Evolutionary conservation across 2,888 invertebrate genomes (phyloP), one percentile per base, ranked within the genome.

Genomic region (Cybosia mesomella): DNA sequence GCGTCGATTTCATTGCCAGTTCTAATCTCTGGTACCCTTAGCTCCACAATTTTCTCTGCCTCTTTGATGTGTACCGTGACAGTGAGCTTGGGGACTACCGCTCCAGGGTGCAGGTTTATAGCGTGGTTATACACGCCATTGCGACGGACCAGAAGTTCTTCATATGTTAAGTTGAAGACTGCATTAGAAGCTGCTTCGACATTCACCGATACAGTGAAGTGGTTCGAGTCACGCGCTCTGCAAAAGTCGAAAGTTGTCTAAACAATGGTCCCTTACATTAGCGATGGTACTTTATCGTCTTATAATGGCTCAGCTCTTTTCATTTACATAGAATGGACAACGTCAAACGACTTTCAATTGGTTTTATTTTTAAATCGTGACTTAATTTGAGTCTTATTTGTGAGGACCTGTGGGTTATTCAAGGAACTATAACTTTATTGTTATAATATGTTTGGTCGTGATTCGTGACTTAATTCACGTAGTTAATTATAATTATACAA

Each of bases 151-250:
- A 97, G 87, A 55, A 97, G 83, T 88, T 97, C 97, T 84, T 97
- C 97, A 86, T 98, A 98, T 0, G 96, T 97, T 74, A 97, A 88
- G 82, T 96, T 96, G 88, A 98, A 98, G 1, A 95, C 91, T 0
- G 96, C 96, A 72, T 95, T 96, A 21, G 95, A 95, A 67, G 94
- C 89, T 0, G 96, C 94, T 73, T 96, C 97, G 8, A 97, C 93
- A 83, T 97, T 97, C 55, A 97, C 96, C 0, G 96, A 95, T 1
- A 97, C 96, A 5, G 95, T 95, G 87, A 97, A 97, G 76, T 96
- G 95, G 85, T 97, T 97, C 0, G 97, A 97, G 85, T 97, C 96
- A 65, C 97, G 95, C 0, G 97, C 96, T 84, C 96, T 96, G 74
- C 0, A 80, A 66, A 70, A 65, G 55, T 69, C 13, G 65, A 66